Evolutionary conservation across 2,888 invertebrate genomes (phyloP), one percentile per base, ranked within the genome.

Genomic region (Ganaspis brasiliensis): DNA sequence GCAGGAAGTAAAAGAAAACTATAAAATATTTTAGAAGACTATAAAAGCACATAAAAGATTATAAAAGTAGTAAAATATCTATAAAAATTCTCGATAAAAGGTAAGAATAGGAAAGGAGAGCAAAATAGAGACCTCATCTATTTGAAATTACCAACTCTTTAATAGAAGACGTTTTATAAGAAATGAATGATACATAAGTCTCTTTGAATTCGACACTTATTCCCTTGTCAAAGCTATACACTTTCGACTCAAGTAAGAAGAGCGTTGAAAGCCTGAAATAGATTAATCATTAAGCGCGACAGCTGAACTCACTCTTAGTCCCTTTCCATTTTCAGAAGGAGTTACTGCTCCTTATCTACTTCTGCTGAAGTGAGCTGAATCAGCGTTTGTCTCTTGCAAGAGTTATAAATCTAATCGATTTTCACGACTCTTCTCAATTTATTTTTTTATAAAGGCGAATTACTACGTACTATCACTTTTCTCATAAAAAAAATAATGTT

Each of bases 341-440:
- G 63, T 21, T 63, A 37, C 40, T 63, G 21, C 63, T 63, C 40
- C 63, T 63, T 63, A 63, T 63, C 63, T 63, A 21, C 21, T 63
- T 63, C 63, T 63, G 19, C 63, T 40, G 63, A 63, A 63, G 14
- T 40, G 63, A 8, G 63, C 63, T 63, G 63, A 40, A 63, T 63
- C 63, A 63, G 63, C 63, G 40, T 63, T 63, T 19, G 37, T 63
- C 63, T 63, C 19, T 19, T 16, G 21, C 63, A 63, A 21, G 40
- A 63, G 63, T 40, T 63, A 63, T 63, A 63, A 63, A 40, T 63
- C 63, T 40, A 63, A 21, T 63, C n/a, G 61, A 63, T 63, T 63
- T 63, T 63, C 63, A 63, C 63, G 35, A 35, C 14, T 19, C 40
- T 16, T 16, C 1, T 2, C 37, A 40, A 63, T 19, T 63, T 63